These are phyloP conservation scores for Hiodon alosoides DNA, from an alignment of 2,113 vertebrate species.

Conservation along the genomic window DNA sequence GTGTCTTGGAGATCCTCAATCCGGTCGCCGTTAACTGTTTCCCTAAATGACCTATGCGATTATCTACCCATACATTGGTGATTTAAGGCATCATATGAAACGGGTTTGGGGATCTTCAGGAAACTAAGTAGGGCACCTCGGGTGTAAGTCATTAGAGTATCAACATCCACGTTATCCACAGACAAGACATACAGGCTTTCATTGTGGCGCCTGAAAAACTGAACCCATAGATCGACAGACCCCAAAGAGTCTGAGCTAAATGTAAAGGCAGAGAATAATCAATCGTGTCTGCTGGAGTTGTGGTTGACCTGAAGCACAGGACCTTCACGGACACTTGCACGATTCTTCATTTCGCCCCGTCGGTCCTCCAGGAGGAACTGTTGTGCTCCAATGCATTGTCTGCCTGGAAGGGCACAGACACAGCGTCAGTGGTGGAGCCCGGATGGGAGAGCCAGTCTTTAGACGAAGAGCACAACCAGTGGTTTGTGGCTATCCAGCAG, in stretches of 20 bases:
- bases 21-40: too few species aligned
- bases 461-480: constrained; percentile 23
- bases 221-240: neutral
- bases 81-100: too few species aligned
- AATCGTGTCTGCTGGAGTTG: neutral
- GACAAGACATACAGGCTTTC: neutral
- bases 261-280: neutral
- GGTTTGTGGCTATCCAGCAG: neutral
- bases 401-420: constrained; percentile 32
- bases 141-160: too few species aligned
- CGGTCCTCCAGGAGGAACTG: constrained; percentile 23
- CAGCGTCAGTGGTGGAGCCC: neutral
- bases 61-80: too few species aligned
- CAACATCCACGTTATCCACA: neutral
- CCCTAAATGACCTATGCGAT: too few species aligned
- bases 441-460: constrained; percentile 29
- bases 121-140: too few species aligned
- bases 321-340: neutral
- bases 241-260: neutral
- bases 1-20: too few species aligned
- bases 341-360: neutral
- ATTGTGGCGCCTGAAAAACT: neutral
- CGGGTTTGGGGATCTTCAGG: too few species aligned
- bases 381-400: constrained; percentile 30
- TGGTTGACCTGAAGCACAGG: neutral